Base-by-base conservation (phyloP, 2,888 invertebrate genomes). In the Brachycybe producta region DNA sequence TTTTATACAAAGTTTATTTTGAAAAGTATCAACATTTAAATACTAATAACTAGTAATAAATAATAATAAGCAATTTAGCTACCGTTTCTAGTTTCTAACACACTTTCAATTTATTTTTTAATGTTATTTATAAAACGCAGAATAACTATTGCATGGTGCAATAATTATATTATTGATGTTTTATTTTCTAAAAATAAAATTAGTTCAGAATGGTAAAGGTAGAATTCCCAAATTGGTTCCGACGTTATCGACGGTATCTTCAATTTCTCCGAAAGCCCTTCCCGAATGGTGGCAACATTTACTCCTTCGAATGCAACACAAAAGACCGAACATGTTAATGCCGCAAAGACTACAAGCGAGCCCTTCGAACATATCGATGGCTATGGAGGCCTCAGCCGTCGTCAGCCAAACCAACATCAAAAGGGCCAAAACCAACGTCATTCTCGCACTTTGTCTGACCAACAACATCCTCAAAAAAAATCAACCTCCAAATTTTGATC, bases 221-320 rank as follows among this genome's bases (percentile, higher is more conserved):
- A 24, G n/a, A 8, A 44, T 44, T 8, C 50, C 50, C 7, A 50
- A n/a, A 15, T 36, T 15, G 26, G 35, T 44, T 4, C 50, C 50
- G 11, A 44, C 23, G 26, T 50, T 15, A 17, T 36, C 38, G 24
- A 44, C 19, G 8, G 26, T 13, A 21, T 50, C 50, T 28, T 50
- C 50, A 5, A 50, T 23, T 8, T n/a, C 34, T 4, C 50, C 50
- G 19, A 44, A 50, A 5, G 44, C 36, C 11, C 50, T 35, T 35
- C 50, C 50, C n/a, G 26, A 30, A 24, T 50, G 38, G 27, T 43
- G 19, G 28, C 50, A 50, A 27, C 50, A 50, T 27, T 44, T n/a
- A 27, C 36, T 36, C 27, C 50, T 34, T 4, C 44, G 34, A 13
- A 50, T 26, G 35, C 50, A 50, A 23, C 50, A 50, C 13, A 27